Percentiles rank a stretch among this genome's conserved stretches.
phyloP scores from a whole-genome alignment of 2,113 vertebrate species.

The Tamias sibiricus region DNA sequence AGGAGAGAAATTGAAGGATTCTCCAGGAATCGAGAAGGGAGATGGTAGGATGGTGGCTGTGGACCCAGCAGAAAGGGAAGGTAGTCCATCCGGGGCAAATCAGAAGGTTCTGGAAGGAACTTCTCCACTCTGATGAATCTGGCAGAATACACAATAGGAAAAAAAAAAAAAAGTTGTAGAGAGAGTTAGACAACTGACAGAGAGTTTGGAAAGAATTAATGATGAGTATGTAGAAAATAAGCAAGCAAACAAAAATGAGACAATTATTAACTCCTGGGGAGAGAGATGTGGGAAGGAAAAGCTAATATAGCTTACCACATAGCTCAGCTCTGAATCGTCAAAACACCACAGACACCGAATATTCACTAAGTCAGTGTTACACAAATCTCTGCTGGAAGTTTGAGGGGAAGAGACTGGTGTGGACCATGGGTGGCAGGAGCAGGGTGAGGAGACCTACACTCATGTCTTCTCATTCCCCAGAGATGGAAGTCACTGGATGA shows the following conservation, averaged over 20 bases:
- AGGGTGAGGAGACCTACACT: neutral
- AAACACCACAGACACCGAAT: no score
- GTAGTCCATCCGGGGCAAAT: neutral
- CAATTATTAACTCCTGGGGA: neutral
- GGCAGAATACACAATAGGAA: neutral
- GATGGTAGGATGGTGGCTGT: neutral
- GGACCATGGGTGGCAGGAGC: no score
- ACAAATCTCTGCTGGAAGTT: neutral
- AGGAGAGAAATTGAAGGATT: neutral
- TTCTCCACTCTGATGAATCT: no score
- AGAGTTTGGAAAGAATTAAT: neutral
- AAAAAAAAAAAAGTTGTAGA: neutral
- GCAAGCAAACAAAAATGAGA: neutral
- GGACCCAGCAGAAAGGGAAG: neutral
- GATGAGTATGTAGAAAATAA: neutral
- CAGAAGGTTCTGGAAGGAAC: neutral
- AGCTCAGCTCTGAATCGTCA: neutral
- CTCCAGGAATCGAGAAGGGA: neutral
- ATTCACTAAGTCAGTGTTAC: neutral
- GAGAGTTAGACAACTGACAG: neutral
- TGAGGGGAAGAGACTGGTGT: neutral
- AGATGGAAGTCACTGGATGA: neutral
- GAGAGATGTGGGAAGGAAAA: neutral
- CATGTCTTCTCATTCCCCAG: neutral
- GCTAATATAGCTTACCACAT: neutral